Conservation (phyloP, 2,113 vertebrate genomes). For the Oncorhynchus kisutch region DNA sequence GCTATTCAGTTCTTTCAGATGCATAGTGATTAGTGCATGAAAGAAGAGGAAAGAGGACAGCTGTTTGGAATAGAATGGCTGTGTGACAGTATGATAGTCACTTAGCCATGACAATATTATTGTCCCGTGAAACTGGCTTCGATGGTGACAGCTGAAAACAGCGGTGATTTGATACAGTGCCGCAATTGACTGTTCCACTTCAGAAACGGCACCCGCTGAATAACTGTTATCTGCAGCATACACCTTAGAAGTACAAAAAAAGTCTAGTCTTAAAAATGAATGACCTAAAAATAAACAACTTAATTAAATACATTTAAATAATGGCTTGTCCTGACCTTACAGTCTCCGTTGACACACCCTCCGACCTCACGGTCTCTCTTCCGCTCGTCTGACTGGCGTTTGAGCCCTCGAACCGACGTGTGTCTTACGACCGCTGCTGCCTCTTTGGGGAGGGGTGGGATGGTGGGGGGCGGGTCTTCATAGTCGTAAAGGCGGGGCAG, state of each 20-base stretch:
- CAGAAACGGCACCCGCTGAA: too few relatives aligned
- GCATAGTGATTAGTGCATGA: too few relatives aligned
- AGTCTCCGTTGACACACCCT: slow-evolving; percentile 85
- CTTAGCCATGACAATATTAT: not conserved
- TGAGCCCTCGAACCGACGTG: slow-evolving; percentile 91
- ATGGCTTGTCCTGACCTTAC: slow-evolving; percentile 70
- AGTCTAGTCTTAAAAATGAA: too few relatives aligned
- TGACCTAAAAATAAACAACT: too few relatives aligned
- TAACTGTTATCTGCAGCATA: too few relatives aligned
- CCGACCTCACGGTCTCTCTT: slow-evolving; percentile 88
- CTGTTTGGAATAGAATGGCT: not conserved
- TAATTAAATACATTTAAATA: too few relatives aligned
- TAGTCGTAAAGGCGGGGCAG: slow-evolving; percentile 89
- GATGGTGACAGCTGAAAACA: not conserved
- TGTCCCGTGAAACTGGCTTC: not conserved
- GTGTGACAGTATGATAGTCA: too few relatives aligned
- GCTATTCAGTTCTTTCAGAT: too few relatives aligned
- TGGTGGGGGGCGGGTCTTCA: slow-evolving; percentile 87
- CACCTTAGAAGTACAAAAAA: too few relatives aligned
- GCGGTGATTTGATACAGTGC: not conserved
- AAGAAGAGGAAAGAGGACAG: not conserved
- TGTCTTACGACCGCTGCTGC: slow-evolving; percentile 87
- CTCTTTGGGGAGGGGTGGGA: slow-evolving; percentile 90
- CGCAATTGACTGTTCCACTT: too few relatives aligned
- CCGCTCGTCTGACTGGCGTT: slow-evolving; percentile 94